Evolutionary conservation across 1,140 invertebrate species (phyloP), one percentile per base, ranked within the genome.

Genomic region (Stegodyphus dumicola): DNA sequence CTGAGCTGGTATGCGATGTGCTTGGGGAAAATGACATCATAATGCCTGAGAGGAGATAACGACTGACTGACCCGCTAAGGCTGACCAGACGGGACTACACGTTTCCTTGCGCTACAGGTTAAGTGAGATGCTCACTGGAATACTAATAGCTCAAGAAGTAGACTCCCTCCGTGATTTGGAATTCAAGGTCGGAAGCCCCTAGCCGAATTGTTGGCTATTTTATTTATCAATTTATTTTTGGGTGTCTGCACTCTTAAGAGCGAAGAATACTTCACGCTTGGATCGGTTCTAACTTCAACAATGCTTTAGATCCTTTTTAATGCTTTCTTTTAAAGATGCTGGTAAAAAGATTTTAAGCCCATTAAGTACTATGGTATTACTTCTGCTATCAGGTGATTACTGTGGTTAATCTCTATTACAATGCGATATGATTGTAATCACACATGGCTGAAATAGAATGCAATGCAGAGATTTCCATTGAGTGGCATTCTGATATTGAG

Each of bases 51-150:
- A 71, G 60, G 15, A 67, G 48, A 56, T 76, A 74, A 76, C 73
- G 71, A 75, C 80, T 84, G 80, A 84, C 56, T 84, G 80, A 84
- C 80, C 80, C 73, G 80, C 60, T 65, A 84, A 84, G 6, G 65
- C 70, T 84, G 60, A 67, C 73, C 80, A 75, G 70, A 69, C 67
- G 54, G 18, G 10, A 54, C 52, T 49, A 13, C 65, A 67, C 65
- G 65, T 7, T 67, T 18, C 17, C 13, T 60, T 70, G 66, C 66
- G 52, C 53, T 6, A 70, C 17, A 77, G 33, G 56, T 15, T 15
- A 17, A 18, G 7, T 17, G n/a, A n/a, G n/a, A 67, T 67, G 11
- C 13, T 66, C 64, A 54, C 77, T n/a, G 52, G 77, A 69, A 79
- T 79, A 79, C 66, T 79, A 79, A 79, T 15, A 33, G 13, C 73